Conservation (phyloP, 2,113 vertebrate species). For the Solea senegalensis region DNA sequence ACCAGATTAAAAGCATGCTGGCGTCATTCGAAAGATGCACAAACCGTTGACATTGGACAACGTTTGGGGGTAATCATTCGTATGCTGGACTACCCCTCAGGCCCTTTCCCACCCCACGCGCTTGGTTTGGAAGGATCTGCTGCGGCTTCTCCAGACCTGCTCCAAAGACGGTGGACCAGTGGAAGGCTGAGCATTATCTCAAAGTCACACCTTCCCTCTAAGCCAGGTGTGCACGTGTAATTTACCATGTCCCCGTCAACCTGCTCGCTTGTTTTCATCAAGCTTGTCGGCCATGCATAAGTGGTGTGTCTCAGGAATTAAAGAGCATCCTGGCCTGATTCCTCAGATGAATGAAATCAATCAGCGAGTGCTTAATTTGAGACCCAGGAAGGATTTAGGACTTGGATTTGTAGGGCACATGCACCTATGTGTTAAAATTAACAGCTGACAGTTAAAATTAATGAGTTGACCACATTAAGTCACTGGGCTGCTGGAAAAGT, state of each 20-base stretch:
- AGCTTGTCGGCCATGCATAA: slow-evolving; percentile 65
- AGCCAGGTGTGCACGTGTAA: slow-evolving; percentile 71
- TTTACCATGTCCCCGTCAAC: slow-evolving; percentile 69
- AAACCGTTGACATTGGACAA: slow-evolving; percentile 38
- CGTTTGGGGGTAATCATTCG: slow-evolving; percentile 42
- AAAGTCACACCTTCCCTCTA: slow-evolving; percentile 63
- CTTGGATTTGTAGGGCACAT: slow-evolving; percentile 21
- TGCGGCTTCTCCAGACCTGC: slow-evolving; percentile 40
- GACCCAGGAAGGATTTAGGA: slow-evolving; percentile 26
- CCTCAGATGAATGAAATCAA: slow-evolving; percentile 58
- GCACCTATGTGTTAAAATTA: slow-evolving; percentile 19
- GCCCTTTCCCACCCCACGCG: slow-evolving; percentile 28
- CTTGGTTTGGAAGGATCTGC: slow-evolving; percentile 47
- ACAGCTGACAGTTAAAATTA: slow-evolving; percentile 28
- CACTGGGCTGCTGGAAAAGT: neutral
- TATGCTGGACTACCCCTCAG: slow-evolving; percentile 29
- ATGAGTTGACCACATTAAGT: neutral
- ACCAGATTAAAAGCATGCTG: slow-evolving; percentile 43
- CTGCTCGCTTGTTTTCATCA: slow-evolving; percentile 71
- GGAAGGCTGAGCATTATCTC: slow-evolving; percentile 39
- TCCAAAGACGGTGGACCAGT: neutral
- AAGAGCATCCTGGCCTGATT: slow-evolving; percentile 64
- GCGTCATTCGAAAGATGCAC: slow-evolving; percentile 36
- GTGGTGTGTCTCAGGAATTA: slow-evolving; percentile 58
- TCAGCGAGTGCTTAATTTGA: slow-evolving; percentile 53